Evolutionary conservation across 92 coral and sea anemone species (phyloP), one percentile per base, ranked within the genome.

Genomic region (Parazoanthus swiftii): DNA sequence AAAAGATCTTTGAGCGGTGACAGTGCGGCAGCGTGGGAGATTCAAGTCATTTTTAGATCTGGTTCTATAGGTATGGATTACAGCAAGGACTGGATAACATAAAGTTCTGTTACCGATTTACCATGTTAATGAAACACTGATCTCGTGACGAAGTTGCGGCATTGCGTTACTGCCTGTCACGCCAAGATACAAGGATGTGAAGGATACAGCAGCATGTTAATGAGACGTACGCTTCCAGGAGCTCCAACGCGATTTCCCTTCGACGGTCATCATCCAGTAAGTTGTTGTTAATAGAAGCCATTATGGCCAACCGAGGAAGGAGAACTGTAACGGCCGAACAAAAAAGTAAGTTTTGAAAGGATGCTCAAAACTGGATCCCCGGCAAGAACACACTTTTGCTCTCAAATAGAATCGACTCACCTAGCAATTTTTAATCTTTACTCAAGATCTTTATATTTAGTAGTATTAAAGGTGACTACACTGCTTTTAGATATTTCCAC

Each of bases 141-240:
- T 14, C 15, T 3, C 65, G 20, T 16, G 20, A 58, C 20, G 3
- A 14, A 1, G 65, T 58, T 13, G 10, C 14, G 1, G 18, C 65
- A 26, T 54, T 18, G 50, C 81, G 75, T 51, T 21, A 76, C 63
- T 42, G 1, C 37, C 37, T 39, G 54, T 76, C 21, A 54, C 72
- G 76, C 42, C 77, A 50, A 1, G 35, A 56, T 26, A 66, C 7
- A 21, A 39, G 21, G 46, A 51, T 39, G 66, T 7, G 7, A 81
- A 94, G 94, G 99, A 97, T 97, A 97, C 99, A 97, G 66, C 99
- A 97, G 81, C 99, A 97, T 0, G 98, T 95, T 29, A 97, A 67
- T 8, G 99, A 97, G 59, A 94, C 98, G 85, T 97, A 97, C 15
- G 99, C 98, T 79, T 97, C 99, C 67, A 97, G 93, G 36, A 97